phyloP scores from a whole-genome alignment of 2,113 vertebrate species.

The Pangasianodon hypophthalmus region DNA sequence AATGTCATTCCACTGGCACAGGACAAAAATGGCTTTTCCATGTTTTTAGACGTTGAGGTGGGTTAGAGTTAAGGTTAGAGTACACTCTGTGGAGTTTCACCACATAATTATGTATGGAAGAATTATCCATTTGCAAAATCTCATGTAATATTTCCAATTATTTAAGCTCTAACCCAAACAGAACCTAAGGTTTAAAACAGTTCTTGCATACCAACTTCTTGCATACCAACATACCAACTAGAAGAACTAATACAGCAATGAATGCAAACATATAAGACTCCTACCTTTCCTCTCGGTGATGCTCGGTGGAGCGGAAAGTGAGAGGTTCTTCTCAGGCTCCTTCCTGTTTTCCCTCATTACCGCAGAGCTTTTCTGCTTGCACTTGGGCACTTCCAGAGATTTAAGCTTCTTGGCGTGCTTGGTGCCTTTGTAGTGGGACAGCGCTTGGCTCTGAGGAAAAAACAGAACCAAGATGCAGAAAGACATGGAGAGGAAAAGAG shows the following conservation, averaged over 20 bases:
- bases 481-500: constrained; percentile 17
- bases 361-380: constrained; percentile 86
- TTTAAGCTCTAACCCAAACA: not conserved
- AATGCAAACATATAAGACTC: not conserved
- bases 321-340: constrained; percentile 85
- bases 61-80: not conserved
- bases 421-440: constrained; percentile 99
- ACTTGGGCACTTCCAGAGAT: constrained; percentile 93
- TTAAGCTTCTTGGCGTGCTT: constrained; percentile 99
- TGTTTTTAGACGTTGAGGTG: not conserved
- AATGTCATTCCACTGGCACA: not conserved
- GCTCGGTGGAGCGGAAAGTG: constrained; percentile 78
- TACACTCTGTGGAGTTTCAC: not conserved
- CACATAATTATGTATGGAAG: not conserved
- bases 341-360: constrained; percentile 77
- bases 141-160: not conserved
- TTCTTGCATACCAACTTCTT: not conserved
- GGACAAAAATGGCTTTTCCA: not conserved
- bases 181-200: not conserved
- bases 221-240: not conserved
- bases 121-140: not conserved
- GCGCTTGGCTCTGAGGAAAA: constrained; percentile 95
- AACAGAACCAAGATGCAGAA: constrained; percentile 69
- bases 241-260: not conserved
- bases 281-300: constrained; percentile 89